These are phyloP conservation scores for Xanthia togata DNA, from an alignment of 2,888 invertebrate genomes.

Conservation along the genomic window DNA sequence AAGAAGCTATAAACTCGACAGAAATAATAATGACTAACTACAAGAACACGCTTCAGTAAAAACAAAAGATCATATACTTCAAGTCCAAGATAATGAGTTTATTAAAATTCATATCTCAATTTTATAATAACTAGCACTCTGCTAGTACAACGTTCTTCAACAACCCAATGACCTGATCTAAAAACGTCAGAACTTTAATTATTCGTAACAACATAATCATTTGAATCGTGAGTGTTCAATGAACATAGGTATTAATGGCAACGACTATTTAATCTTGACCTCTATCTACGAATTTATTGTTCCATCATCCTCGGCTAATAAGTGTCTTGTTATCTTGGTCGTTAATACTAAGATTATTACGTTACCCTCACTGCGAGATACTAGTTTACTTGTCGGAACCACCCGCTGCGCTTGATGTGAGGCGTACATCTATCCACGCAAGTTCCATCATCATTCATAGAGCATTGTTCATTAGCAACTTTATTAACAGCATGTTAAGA, in stretches of 20 bases:
- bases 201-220: slow-evolving; percentile 89
- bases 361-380: slow-evolving; percentile 85
- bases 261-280: slow-evolving; percentile 75
- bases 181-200: slow-evolving; percentile 88
- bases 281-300: slow-evolving; percentile 52
- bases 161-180: slow-evolving; percentile 76
- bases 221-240: slow-evolving; percentile 86
- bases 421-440: slow-evolving; percentile 82
- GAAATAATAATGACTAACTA: slow-evolving; percentile 48
- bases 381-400: slow-evolving; percentile 87
- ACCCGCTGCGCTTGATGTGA: slow-evolving; percentile 89
- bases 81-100: slow-evolving; percentile 49
- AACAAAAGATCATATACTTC: slow-evolving; percentile 47
- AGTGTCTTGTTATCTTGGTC: slow-evolving; percentile 82
- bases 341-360: slow-evolving; percentile 86
- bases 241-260: slow-evolving; percentile 81
- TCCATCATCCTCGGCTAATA: slow-evolving; percentile 55
- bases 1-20: slow-evolving; percentile 45
- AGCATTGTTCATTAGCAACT: slow-evolving; percentile 71
- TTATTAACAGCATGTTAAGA: slow-evolving; percentile 67
- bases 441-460: slow-evolving; percentile 74
- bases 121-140: slow-evolving; percentile 40
- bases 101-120: slow-evolving; percentile 60
- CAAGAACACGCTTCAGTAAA: slow-evolving; percentile 38
- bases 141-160: slow-evolving; percentile 36